Evolutionary conservation across 2,113 vertebrate species (phyloP).

Genomic region (Puntigrus tetrazona): DNA sequence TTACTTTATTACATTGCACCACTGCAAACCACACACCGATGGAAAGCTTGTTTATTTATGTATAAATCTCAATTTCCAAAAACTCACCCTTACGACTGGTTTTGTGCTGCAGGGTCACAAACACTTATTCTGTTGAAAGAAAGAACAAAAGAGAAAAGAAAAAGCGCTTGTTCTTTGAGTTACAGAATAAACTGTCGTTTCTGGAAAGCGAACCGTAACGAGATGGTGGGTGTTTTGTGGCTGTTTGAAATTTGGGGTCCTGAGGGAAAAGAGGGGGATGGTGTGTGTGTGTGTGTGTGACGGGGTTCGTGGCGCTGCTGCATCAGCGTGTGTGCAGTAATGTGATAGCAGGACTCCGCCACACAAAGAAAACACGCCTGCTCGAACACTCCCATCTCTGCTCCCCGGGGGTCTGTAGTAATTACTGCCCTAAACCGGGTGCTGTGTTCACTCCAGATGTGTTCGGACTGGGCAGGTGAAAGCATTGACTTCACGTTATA

Average conservation of each 20-base stretch:
- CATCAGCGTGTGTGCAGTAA: constrained; percentile 80
- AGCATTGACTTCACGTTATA: background rate
- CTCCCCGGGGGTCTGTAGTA: constrained; percentile 60
- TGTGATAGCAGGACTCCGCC: constrained; percentile 72
- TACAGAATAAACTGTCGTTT: background rate
- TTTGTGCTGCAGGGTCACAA: background rate
- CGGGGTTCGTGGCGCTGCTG: constrained; percentile 69
- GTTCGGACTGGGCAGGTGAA: constrained; percentile 53
- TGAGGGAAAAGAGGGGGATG: constrained; percentile 26
- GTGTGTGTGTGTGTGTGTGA: background rate
- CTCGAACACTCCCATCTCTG: constrained; percentile 68
- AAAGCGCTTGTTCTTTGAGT: background rate
- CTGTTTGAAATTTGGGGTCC: constrained; percentile 45
- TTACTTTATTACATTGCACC: no score
- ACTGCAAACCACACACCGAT: no score
- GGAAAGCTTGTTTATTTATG: no score
- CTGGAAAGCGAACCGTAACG: background rate
- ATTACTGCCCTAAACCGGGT: constrained; percentile 51
- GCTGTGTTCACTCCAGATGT: constrained; percentile 66
- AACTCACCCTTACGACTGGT: no score
- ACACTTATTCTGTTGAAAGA: constrained; percentile 2
- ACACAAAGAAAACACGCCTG: constrained; percentile 78
- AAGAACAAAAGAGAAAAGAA: background rate
- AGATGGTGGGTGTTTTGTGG: constrained; percentile 50
- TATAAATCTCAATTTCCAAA: no score